Conservation (phyloP, 2,888 invertebrate species). For the Hypercompe scribonia region DNA sequence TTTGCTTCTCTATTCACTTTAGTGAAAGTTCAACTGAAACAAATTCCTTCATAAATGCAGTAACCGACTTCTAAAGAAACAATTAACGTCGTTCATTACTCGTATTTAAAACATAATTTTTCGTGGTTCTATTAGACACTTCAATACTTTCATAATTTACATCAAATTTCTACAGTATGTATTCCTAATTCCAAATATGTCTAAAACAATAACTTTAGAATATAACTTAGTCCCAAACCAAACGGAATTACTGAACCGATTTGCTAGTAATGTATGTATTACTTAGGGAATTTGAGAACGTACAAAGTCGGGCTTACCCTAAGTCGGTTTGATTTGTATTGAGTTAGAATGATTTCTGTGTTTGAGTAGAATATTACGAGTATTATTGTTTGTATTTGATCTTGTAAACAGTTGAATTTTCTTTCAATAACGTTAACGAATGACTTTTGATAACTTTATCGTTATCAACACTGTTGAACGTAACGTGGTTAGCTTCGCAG, state of each 20-base stretch:
- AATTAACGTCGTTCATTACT: neutral
- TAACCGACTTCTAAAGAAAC: neutral
- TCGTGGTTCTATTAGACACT: too few relatives aligned
- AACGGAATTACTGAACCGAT: neutral
- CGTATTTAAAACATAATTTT: neutral
- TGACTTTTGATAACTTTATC: neutral
- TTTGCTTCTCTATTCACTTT: neutral
- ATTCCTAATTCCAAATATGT: too few relatives aligned
- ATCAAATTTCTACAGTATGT: neutral
- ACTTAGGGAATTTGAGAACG: neutral
- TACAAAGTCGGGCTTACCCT: neutral
- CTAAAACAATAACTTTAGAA: neutral
- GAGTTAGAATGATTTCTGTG: neutral
- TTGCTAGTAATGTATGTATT: neutral
- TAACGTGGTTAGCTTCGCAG: too few relatives aligned
- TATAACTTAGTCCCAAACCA: neutral
- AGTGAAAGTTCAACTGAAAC: constrained; percentile 5
- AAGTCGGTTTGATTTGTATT: constrained; percentile 3
- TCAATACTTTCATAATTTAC: neutral
- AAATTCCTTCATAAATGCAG: constrained; percentile 1
- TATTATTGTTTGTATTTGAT: neutral
- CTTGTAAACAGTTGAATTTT: neutral
- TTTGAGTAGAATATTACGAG: neutral
- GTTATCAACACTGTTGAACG: neutral
- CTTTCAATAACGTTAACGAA: neutral